Evolutionary conservation across 2,888 invertebrate genomes (phyloP).

Genomic region (Germaria angustata): DNA sequence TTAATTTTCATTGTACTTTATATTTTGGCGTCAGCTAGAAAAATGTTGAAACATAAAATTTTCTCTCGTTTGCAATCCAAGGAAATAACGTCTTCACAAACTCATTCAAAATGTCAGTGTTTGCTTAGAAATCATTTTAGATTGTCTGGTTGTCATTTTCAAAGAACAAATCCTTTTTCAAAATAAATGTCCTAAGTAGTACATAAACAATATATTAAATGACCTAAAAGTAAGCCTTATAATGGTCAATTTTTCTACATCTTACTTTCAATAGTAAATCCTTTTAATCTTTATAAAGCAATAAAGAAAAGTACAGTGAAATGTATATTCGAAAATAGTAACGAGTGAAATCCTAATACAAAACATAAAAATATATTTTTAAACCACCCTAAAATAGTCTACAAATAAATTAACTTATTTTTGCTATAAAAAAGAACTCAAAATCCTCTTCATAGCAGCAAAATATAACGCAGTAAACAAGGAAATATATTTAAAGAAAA

Average conservation of each 20-base stretch:
- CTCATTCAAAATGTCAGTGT: neutral
- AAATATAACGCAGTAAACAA: slow-evolving; percentile 23
- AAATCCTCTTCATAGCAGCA: slow-evolving; percentile 29
- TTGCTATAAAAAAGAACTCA: neutral
- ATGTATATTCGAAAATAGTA: neutral
- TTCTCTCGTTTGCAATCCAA: too few relatives aligned
- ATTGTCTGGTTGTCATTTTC: neutral
- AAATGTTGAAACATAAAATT: too few relatives aligned
- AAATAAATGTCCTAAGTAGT: neutral
- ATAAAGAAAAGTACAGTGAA: slow-evolving; percentile 38
- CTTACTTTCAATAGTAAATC: slow-evolving; percentile 31
- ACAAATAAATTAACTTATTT: slow-evolving; percentile 48
- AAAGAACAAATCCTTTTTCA: neutral
- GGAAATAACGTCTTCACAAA: neutral
- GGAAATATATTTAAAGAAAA: slow-evolving; percentile 12
- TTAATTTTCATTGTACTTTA: too few relatives aligned
- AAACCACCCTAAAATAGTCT: slow-evolving; percentile 54
- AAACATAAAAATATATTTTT: slow-evolving; percentile 53
- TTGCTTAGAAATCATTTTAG: neutral
- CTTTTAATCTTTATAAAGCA: slow-evolving; percentile 44
- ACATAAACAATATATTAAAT: slow-evolving; percentile 23
- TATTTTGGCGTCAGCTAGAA: too few relatives aligned
- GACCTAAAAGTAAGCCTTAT: slow-evolving; percentile 47
- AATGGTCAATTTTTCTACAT: slow-evolving; percentile 45
- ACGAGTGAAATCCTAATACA: neutral